Percentiles rank a stretch among this genome's conserved stretches.
Evolutionary conservation across 1,140 invertebrate species (phyloP).

Genomic region (Araneus ventricosus): DNA sequence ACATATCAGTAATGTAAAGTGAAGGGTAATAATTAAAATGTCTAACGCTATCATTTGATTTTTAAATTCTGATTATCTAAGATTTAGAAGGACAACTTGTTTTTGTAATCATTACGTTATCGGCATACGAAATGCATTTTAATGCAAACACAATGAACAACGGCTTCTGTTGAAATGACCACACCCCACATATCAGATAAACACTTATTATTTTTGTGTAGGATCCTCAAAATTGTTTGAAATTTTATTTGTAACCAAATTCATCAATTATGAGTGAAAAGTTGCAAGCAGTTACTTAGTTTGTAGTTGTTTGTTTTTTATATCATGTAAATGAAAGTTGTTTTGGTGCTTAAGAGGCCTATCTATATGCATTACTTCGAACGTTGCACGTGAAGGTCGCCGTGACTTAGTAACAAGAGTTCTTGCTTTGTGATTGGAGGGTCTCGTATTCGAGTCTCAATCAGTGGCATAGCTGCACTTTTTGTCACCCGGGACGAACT

Average conservation of each 20-base stretch:
- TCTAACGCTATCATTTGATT: background rate
- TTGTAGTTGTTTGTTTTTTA: too few relatives aligned
- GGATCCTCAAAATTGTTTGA: background rate
- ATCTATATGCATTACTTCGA: too few relatives aligned
- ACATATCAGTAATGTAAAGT: background rate
- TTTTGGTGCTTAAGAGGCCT: too few relatives aligned
- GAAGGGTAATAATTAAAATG: background rate
- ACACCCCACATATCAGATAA: background rate
- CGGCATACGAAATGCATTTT: background rate
- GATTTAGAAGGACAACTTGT: background rate
- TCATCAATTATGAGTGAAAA: background rate
- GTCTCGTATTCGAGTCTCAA: too few relatives aligned
- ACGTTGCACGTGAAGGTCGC: too few relatives aligned
- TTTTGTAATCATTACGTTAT: background rate
- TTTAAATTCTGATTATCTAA: background rate
- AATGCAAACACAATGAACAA: background rate
- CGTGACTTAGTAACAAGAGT: too few relatives aligned
- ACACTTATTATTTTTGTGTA: background rate
- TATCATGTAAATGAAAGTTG: too few relatives aligned
- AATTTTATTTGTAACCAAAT: background rate
- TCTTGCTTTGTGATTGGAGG: too few relatives aligned
- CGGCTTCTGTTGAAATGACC: background rate
- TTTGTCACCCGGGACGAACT: too few relatives aligned
- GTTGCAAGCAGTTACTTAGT: background rate
- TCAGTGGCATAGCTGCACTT: too few relatives aligned